Percentiles rank a stretch among this genome's conserved stretches.
These are phyloP conservation scores for Diarsia brunnea DNA, from an alignment of 2,888 invertebrate genomes.

Conservation along the genomic window DNA sequence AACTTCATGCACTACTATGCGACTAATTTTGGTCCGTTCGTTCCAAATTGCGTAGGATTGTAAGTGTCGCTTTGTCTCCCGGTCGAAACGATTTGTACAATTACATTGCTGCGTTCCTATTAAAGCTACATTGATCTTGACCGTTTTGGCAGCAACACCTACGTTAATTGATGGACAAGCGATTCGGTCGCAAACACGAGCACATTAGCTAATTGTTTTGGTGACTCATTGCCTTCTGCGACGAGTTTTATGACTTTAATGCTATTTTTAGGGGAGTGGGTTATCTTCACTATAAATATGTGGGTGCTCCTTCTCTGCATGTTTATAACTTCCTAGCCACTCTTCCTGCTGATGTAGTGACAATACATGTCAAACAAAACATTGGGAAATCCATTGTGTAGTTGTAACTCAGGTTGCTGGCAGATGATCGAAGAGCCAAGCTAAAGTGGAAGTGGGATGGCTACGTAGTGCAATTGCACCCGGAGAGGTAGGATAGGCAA, in stretches of 20 bases:
- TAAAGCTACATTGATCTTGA: slow-evolving; percentile 53
- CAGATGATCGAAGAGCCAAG: too few relatives aligned
- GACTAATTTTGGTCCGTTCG: slow-evolving; percentile 31
- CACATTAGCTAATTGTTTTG: slow-evolving; percentile 49
- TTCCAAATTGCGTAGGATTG: slow-evolving; percentile 39
- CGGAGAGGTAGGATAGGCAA: too few relatives aligned
- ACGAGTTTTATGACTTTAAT: slow-evolving; percentile 23
- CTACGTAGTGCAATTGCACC: too few relatives aligned
- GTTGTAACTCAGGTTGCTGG: background rate
- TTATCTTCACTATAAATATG: slow-evolving; percentile 1
- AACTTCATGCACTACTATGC: slow-evolving; percentile 15
- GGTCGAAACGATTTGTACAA: slow-evolving; percentile 33
- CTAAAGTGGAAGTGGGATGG: too few relatives aligned
- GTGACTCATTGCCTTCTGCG: slow-evolving; percentile 41
- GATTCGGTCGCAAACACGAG: slow-evolving; percentile 50
- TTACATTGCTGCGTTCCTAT: slow-evolving; percentile 53
- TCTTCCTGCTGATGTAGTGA: background rate
- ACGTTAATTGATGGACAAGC: slow-evolving; percentile 52
- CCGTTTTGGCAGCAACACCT: slow-evolving; percentile 59
- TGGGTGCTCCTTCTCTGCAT: background rate
- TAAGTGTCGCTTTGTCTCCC: slow-evolving; percentile 12
- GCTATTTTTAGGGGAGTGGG: slow-evolving; percentile 18
- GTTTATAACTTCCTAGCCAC: background rate
- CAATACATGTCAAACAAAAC: background rate
- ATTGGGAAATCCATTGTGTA: background rate